These are phyloP conservation scores for Camponotus floridanus DNA, from an alignment of 1,140 invertebrate species.

Conservation along the genomic window DNA sequence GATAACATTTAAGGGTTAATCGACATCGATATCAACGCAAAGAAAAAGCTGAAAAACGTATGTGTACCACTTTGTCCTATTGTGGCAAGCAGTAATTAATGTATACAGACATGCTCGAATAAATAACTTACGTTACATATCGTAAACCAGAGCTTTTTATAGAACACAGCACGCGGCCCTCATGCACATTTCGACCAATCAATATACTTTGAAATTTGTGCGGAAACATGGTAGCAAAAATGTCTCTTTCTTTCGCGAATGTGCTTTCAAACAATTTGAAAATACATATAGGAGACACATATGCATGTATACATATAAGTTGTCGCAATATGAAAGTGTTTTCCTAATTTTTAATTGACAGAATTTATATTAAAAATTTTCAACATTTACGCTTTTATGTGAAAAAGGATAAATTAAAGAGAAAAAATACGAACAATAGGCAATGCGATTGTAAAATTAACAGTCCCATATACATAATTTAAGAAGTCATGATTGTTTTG, in stretches of 20 bases:
- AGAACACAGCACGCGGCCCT: slow-evolving; percentile 1
- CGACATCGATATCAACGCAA: slow-evolving; percentile 8
- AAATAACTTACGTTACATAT: slow-evolving; percentile 59
- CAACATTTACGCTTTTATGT: not conserved
- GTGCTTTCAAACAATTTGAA: not conserved
- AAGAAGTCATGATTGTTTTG: not conserved
- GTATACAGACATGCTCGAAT: slow-evolving; percentile 46
- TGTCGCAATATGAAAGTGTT: slow-evolving; percentile 36
- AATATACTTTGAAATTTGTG: slow-evolving; percentile 29
- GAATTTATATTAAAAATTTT: not conserved
- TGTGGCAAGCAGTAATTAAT: slow-evolving; percentile 28
- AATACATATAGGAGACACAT: not conserved
- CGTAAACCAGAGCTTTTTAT: slow-evolving; percentile 47
- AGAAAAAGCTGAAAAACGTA: not conserved
- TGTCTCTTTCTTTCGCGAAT: not conserved
- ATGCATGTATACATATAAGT: slow-evolving; percentile 21
- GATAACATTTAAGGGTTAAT: slow-evolving; percentile 53
- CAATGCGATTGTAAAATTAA: not conserved
- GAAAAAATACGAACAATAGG: not conserved
- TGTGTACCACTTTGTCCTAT: slow-evolving; percentile 23
- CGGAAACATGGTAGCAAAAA: not conserved
- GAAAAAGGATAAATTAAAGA: not conserved
- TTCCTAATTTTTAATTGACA: slow-evolving; percentile 29
- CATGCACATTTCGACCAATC: slow-evolving; percentile 42
- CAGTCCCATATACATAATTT: not conserved